Base-by-base conservation (phyloP, 2,113 vertebrate genomes). In the Hemibagrus wyckioides region DNA sequence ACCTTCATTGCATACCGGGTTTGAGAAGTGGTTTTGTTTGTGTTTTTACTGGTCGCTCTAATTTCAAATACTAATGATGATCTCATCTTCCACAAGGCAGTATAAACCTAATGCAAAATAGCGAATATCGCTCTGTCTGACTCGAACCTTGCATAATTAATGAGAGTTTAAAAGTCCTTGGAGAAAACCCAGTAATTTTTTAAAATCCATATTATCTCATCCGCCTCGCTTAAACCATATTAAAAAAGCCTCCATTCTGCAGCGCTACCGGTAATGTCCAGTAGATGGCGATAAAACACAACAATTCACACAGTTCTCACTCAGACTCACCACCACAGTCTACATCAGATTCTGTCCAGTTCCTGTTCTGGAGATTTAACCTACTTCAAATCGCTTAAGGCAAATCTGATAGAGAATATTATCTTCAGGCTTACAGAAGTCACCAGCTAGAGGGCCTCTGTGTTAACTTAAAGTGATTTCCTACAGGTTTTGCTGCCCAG, bases 281-380 rank as follows among this genome's bases (percentile, higher is more conserved):
- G 83, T 88, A 90, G 90, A 86, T 89, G 88, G 90, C 56, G 77
- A 80, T 80, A 90, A 84, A 87, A 81, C 63, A 75, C 80, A 89
- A 87, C 36, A 81, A 71, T 76, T 88, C 33, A 83, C 48, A 71
- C 39, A 0, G 7, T 41, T 79, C 25, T 81, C 5, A 57, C 30
- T 23, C 44, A 6, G 10, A n/a, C 48, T 41, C 33, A 23, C 36
- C 76, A 41, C 10, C 33, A 48, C 25, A 28, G 15, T 23, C 44
- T 33, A 56, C n/a, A 65, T 61, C 48, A 63, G 15, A 39, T 41
- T 25, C 0, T 5, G 19, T 41, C 28, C 59, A 54, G 0, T 39
- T 48, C 65, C 48, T 7, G 8, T 79, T 50, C 5, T 2, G 39
- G 23, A 63, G 36, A 59, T 61, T 77, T 50, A 13, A 52, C 52